These are phyloP conservation scores for Caenorhabditis afra DNA, from an alignment of 2,888 invertebrate genomes.

Conservation along the genomic window DNA sequence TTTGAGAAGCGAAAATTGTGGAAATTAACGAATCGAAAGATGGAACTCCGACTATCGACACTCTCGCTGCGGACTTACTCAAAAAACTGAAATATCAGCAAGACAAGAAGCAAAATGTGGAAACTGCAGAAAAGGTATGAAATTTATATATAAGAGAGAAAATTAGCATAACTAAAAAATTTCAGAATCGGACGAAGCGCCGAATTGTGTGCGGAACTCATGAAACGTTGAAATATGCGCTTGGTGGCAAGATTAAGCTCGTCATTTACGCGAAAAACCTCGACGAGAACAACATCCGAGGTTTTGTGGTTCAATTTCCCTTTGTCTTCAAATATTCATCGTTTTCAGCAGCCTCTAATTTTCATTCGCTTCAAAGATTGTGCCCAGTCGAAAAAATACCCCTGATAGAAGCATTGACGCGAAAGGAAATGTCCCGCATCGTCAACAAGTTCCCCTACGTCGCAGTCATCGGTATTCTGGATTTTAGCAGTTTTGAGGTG, in stretches of 20 bases:
- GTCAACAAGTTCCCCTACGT: slow-evolving; percentile 64
- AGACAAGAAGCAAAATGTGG: neutral
- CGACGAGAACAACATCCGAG: slow-evolving; percentile 49
- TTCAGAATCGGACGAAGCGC: slow-evolving; percentile 48
- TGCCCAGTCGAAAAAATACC: slow-evolving; percentile 31
- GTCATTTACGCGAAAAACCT: slow-evolving; percentile 61
- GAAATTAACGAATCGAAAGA: slow-evolving; percentile 5
- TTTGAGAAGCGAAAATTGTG: neutral
- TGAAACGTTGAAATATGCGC: slow-evolving; percentile 55
- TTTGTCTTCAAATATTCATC: slow-evolving; percentile 15
- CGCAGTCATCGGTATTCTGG: slow-evolving; percentile 53
- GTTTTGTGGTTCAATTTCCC: slow-evolving; percentile 49
- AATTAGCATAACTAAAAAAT: neutral
- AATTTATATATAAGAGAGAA: too few species aligned
- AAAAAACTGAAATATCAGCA: slow-evolving; percentile 38
- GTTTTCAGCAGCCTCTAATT: slow-evolving; percentile 36
- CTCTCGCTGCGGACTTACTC: slow-evolving; percentile 26
- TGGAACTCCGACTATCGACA: slow-evolving; percentile 18
- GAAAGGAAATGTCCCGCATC: slow-evolving; percentile 47
- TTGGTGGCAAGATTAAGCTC: slow-evolving; percentile 31
- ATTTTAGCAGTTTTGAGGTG: slow-evolving; percentile 54
- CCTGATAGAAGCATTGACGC: slow-evolving; percentile 44
- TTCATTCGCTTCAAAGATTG: slow-evolving; percentile 22
- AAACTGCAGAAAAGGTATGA: slow-evolving; percentile 30
- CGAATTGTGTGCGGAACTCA: slow-evolving; percentile 61